Percentiles rank a stretch among this genome's conserved stretches.
phyloP scores from a whole-genome alignment of 2,888 invertebrate genomes.

The Pseudeuparius sepicola region DNA sequence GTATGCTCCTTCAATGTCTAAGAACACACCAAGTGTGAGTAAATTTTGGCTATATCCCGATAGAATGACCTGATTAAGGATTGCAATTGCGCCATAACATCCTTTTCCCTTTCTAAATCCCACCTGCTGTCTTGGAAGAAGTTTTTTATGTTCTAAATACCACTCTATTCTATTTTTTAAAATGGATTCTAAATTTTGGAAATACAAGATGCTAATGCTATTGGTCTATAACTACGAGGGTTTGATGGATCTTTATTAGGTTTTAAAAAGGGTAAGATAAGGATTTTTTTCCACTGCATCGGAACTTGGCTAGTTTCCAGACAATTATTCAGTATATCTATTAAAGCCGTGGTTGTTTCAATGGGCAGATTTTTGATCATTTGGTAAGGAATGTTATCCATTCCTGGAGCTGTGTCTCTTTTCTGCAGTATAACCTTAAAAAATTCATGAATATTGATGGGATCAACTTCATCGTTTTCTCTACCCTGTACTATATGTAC shows the following conservation, averaged over 20 bases:
- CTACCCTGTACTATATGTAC: too few species aligned
- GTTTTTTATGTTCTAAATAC: neutral
- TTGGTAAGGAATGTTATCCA: slow-evolving; percentile 6
- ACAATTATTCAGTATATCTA: slow-evolving; percentile 4
- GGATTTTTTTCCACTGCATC: slow-evolving; percentile 8
- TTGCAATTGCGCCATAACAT: neutral
- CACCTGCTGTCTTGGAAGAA: slow-evolving; percentile 1
- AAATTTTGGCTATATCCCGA: neutral
- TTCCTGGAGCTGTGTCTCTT: slow-evolving; percentile 7
- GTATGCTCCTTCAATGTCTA: slow-evolving; percentile 5
- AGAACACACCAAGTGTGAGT: neutral
- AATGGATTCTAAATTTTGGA: slow-evolving; percentile 5
- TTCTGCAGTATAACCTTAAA: neutral
- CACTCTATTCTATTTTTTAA: slow-evolving; percentile 3
- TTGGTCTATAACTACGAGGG: slow-evolving; percentile 4
- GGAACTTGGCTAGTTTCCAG: neutral
- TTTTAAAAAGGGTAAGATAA: slow-evolving; percentile 8
- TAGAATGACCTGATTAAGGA: neutral
- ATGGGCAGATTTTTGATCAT: slow-evolving; percentile 7
- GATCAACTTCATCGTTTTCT: too few species aligned
- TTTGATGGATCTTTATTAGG: neutral
- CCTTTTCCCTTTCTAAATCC: slow-evolving; percentile 12
- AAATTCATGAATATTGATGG: slow-evolving; percentile 3
- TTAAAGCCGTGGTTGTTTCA: neutral
- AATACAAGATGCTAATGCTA: slow-evolving; percentile 8